phyloP scores from a whole-genome alignment of 2,113 vertebrate species.

The Datnioides undecimradiatus region DNA sequence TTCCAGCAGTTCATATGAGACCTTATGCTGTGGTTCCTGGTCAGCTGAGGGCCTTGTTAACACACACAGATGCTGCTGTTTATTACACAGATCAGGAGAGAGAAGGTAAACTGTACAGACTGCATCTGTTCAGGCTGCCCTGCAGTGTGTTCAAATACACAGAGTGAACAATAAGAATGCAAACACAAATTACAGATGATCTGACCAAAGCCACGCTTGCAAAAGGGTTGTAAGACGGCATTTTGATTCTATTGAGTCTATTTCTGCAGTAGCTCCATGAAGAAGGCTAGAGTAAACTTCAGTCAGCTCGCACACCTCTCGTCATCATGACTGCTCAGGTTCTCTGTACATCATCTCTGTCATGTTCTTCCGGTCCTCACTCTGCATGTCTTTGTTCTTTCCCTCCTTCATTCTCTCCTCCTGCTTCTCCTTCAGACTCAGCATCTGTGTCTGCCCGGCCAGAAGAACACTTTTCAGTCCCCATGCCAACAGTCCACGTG shows the following conservation, averaged over 20 bases:
- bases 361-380: neutral
- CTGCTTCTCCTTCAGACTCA: neutral
- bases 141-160: no score
- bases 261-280: neutral
- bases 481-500: conserved; percentile 24
- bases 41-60: neutral
- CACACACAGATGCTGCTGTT: neutral
- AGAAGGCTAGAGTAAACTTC: neutral
- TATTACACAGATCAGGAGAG: neutral
- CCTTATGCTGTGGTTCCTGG: neutral
- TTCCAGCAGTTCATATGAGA: neutral
- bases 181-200: no score
- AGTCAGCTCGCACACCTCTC: neutral
- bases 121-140: no score
- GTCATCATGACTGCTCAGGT: conserved; percentile 14
- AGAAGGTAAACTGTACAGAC: neutral
- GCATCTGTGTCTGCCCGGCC: conserved; percentile 24
- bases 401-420: neutral
- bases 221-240: no score
- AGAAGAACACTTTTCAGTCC: conserved; percentile 32
- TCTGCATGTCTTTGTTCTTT: conserved; percentile 7
- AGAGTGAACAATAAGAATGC: no score
- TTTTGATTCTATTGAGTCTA: no score
- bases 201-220: no score
- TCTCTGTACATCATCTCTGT: conserved; percentile 14